Conservation (phyloP, 2,797 vertebrate species). For the Sebastiscus tertius region DNA sequence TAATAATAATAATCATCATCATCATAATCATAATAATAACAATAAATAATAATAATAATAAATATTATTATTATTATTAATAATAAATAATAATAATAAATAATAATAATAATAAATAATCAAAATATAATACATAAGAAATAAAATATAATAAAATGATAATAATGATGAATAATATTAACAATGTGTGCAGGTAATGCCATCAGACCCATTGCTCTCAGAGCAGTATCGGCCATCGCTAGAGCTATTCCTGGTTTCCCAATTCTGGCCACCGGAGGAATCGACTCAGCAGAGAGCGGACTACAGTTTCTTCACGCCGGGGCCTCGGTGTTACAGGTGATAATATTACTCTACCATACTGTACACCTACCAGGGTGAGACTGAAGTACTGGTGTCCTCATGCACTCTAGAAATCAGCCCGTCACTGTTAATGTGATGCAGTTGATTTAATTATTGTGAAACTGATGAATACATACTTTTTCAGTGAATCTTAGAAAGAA, state of each 20-base stretch:
- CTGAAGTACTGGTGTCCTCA: background rate
- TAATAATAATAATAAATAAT: too few relatives aligned
- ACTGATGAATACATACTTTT: too few relatives aligned
- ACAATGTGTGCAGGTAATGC: conserved; percentile 85
- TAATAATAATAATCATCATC: background rate
- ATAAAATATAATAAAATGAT: background rate
- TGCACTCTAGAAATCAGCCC: background rate
- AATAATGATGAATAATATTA: background rate
- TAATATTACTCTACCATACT: background rate
- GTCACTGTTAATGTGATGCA: too few relatives aligned
- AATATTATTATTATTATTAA: too few relatives aligned
- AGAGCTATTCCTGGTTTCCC: conserved; percentile 89
- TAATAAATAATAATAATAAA: too few relatives aligned
- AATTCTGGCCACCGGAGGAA: conserved; percentile 92
- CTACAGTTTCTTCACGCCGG: conserved; percentile 94
- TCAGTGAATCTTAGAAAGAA: too few relatives aligned
- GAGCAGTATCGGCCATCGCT: conserved; percentile 90
- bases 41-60: too few relatives aligned
- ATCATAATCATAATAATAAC: too few relatives aligned
- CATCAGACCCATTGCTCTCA: conserved; percentile 91
- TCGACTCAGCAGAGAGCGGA: conserved; percentile 93
- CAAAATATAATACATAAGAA: too few relatives aligned
- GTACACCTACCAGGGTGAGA: background rate
- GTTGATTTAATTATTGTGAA: too few relatives aligned
- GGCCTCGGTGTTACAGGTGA: conserved; percentile 92